These are phyloP conservation scores for Alca torda DNA, from an alignment of 2,797 vertebrate genomes.

Conservation along the genomic window DNA sequence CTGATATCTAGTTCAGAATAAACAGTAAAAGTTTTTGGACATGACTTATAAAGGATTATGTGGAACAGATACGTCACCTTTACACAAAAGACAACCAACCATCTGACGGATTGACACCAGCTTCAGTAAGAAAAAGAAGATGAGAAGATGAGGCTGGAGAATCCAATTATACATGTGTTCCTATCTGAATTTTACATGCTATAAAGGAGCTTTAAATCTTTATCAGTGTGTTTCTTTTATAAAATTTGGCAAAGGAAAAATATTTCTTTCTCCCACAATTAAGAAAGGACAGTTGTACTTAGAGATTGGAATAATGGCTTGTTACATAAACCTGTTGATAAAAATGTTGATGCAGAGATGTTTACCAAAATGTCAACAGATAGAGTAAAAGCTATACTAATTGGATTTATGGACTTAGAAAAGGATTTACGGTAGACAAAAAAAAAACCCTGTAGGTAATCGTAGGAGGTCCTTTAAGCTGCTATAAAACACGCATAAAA, in stretches of 20 bases:
- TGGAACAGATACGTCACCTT: neutral
- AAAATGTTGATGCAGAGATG: constrained; percentile 9
- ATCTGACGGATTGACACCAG: neutral
- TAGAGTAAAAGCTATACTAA: constrained; percentile 2
- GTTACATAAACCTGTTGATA: constrained; percentile 29
- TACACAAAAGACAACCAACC: neutral
- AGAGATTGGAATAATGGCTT: neutral
- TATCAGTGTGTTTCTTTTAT: neutral
- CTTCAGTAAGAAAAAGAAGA: neutral
- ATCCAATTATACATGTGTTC: neutral
- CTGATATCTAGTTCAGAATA: neutral
- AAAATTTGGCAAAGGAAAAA: neutral
- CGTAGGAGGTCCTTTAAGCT: neutral
- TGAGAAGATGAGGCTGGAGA: neutral
- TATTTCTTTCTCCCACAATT: neutral
- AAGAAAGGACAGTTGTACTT: neutral
- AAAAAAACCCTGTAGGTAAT: neutral
- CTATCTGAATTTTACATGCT: neutral
- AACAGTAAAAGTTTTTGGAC: neutral
- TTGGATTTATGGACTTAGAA: constrained; percentile 5
- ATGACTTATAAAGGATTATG: neutral
- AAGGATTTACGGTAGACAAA: neutral
- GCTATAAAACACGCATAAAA: neutral
- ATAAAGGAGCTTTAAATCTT: neutral
- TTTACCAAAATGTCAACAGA: constrained; percentile 4